Base-by-base conservation (phyloP, 2,888 invertebrate species). In the Chloroclysta siterata region DNA sequence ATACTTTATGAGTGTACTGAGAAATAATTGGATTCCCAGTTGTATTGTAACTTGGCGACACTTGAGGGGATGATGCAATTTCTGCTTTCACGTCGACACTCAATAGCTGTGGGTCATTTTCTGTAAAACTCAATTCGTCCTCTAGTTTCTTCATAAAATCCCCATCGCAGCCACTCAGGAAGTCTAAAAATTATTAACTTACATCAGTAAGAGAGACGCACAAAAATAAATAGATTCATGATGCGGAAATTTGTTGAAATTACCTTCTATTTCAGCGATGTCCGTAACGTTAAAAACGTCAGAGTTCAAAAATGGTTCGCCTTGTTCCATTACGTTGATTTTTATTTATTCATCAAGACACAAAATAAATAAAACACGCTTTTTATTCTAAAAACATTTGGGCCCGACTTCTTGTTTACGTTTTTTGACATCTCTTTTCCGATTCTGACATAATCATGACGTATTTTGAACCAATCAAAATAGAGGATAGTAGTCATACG, bases 211-310 rank as follows among this genome's bases (percentile, higher is more conserved):
- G 13, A 56, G 36, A 44, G 50, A 50, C 50, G 44, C 50, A 41
- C 6, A 41, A 28, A 10, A 17, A 22, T 39, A 33, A 4, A 33
- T 33, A 11, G 11, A 10, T 39, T 11, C 2, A 48, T 10, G 6
- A 14, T 39, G 15, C 11, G n/a, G 8, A 6, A 39, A 17, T 5
- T 48, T 11, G 13, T 22, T 8, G 10, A 17, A 29, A n/a, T 87
- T 92, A 95, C 96, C 96, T 87, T 96, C 95, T 72, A 96, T 94
- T 80, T 95, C 95, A 73, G 94, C 93, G 51, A 96, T 93, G 78
- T 96, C 96, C 69, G 94, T 94, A 39, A 95, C 90, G 84, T 95
- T 95, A 80, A 95, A 95, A 57, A 94, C 94, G 75, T 95, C 95
- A 70, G 87, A 82, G 74, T 84, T 90, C 69, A 90, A 80, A 70